phyloP scores from a whole-genome alignment of 2,797 vertebrate genomes.

The Pipistrellus kuhlii region DNA sequence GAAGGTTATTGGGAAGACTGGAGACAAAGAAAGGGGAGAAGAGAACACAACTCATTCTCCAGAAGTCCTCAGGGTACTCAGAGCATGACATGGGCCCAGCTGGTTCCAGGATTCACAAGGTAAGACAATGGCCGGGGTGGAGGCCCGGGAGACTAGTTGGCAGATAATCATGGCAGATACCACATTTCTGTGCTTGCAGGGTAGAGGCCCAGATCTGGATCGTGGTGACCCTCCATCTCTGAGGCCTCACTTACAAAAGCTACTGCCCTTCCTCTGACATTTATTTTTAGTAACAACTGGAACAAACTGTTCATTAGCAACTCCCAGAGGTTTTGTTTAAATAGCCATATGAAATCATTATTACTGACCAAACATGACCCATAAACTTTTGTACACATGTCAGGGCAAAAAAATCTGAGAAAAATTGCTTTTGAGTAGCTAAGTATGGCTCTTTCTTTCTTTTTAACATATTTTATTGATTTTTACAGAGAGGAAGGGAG shows the following conservation, averaged over 20 bases:
- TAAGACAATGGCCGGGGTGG: not conserved
- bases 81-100: not conserved
- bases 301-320: constrained; percentile 31
- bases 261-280: not conserved
- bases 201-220: not conserved
- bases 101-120: not conserved
- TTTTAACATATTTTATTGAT: too few relatives aligned
- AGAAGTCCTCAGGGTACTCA: not conserved
- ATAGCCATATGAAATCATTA: not conserved
- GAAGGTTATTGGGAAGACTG: not conserved
- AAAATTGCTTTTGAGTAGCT: constrained; percentile 31
- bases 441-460: not conserved
- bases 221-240: not conserved
- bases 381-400: not conserved
- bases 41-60: not conserved
- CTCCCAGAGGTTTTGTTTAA: not conserved
- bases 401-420: constrained; percentile 27
- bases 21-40: not conserved
- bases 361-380: not conserved
- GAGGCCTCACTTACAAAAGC: not conserved
- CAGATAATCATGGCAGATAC: not conserved
- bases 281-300: constrained; percentile 29
- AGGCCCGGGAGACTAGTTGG: not conserved
- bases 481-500: too few relatives aligned
- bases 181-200: not conserved